phyloP scores from a whole-genome alignment of 1,140 invertebrate genomes.

The Cotesia glomerata region DNA sequence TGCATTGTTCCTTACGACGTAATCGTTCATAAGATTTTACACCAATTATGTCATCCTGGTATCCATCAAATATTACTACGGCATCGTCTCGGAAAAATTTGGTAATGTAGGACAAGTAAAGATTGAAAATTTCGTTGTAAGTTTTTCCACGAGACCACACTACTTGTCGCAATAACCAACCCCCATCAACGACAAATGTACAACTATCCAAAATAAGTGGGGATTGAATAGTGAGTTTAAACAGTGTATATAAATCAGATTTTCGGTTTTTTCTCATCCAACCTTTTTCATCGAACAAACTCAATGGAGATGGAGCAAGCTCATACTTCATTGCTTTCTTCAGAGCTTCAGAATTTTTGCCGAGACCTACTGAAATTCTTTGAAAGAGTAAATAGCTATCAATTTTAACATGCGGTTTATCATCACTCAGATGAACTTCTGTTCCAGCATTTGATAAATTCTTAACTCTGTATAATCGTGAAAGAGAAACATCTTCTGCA shows the following conservation, averaged over 20 bases:
- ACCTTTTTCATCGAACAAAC: slow-evolving; percentile 46
- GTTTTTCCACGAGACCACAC: slow-evolving; percentile 24
- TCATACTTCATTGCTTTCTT: slow-evolving; percentile 53
- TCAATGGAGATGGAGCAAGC: slow-evolving; percentile 46
- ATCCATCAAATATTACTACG: slow-evolving; percentile 24
- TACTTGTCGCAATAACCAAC: slow-evolving; percentile 30
- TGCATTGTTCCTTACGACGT: neutral
- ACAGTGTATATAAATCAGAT: slow-evolving; percentile 41
- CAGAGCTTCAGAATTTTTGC: slow-evolving; percentile 39
- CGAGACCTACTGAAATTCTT: slow-evolving; percentile 43
- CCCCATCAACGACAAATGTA: slow-evolving; percentile 30
- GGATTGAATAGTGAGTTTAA: slow-evolving; percentile 37
- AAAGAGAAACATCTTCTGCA: slow-evolving; percentile 17
- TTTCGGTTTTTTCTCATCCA: slow-evolving; percentile 52
- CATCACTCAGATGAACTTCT: slow-evolving; percentile 30
- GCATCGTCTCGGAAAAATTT: slow-evolving; percentile 11
- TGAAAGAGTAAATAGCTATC: slow-evolving; percentile 54
- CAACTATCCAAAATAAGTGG: neutral
- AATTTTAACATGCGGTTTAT: slow-evolving; percentile 12
- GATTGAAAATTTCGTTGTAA: neutral
- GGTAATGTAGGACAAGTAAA: neutral
- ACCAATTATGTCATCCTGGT: slow-evolving; percentile 14
- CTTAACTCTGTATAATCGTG: slow-evolving; percentile 25
- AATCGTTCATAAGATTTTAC: slow-evolving; percentile 24
- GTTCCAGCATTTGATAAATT: slow-evolving; percentile 20